Evolutionary conservation across 2,113 vertebrate genomes (phyloP).

Genomic region (Struthidea cinerea): DNA sequence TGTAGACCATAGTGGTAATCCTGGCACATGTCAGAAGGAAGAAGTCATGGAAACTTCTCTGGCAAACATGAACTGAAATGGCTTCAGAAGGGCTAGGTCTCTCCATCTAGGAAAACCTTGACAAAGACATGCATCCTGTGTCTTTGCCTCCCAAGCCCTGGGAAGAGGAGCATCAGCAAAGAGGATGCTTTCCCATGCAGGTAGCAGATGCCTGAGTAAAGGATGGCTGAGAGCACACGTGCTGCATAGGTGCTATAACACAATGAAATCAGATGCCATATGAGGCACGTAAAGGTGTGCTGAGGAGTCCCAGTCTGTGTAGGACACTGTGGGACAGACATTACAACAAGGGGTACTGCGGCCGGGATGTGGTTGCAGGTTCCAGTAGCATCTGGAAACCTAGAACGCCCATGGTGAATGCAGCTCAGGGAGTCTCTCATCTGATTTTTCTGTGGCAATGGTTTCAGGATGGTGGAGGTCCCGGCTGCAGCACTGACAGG

Average conservation of each 20-base stretch:
- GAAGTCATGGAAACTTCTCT: neutral
- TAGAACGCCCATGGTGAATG: neutral
- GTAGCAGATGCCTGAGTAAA: neutral
- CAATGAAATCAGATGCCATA: neutral
- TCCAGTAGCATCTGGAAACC: neutral
- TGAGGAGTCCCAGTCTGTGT: neutral
- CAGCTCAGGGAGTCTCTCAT: neutral
- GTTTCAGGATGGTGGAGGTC: neutral
- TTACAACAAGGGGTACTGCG: neutral
- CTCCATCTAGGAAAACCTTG: neutral
- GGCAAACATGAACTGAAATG: neutral
- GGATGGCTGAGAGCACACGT: neutral
- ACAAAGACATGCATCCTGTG: neutral
- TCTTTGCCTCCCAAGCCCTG: neutral
- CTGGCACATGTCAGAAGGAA: neutral
- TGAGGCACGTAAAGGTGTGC: neutral
- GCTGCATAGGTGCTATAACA: neutral
- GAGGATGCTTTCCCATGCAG: neutral
- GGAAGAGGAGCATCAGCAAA: rapidly evolving
- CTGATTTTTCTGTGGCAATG: rapidly evolving
- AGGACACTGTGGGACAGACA: neutral
- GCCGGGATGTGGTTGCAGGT: neutral
- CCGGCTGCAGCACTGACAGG: neutral
- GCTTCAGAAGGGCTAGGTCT: neutral
- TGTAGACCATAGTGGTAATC: neutral